Evolutionary conservation across 2,113 vertebrate species (phyloP), one percentile per base, ranked within the genome.

Genomic region (Onychorhynchus coronatus): DNA sequence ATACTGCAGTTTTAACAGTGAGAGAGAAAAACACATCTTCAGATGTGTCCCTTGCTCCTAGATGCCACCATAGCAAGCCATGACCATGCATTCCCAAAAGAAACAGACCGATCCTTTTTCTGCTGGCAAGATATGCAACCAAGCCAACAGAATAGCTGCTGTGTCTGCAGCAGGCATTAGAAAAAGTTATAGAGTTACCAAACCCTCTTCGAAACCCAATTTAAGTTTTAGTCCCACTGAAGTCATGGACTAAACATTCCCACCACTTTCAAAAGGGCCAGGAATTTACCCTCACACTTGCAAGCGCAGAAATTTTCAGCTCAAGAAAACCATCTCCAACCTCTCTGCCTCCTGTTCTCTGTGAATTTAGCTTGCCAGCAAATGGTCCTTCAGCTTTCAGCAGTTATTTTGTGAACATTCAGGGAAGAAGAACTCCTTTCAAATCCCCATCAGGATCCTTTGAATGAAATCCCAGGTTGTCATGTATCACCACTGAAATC

Each of bases 391-490:
- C 71, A 84, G 85, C 59, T 96, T 94, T 91, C 74, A 95, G 90
- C 93, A 96, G 88, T 89, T 95, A 87, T 91, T 97, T 75, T 94
- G 91, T 83, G 95, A 95, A 95, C 59, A 59, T 91, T 94, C 82
- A 94, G 72, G 70, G 88, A 97, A 96, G 88, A 95, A 95, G 55
- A 91, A 77, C 82, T 82, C 58, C 75, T 97, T 97, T 97, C 96
- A 97, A 97, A 97, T 82, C 82, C 73, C 41, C 96, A 93, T 93
- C 78, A 94, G 55, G 84, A 95, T 97, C 87, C 92, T 97, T 97
- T 97, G 96, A 96, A 93, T 96, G 91, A 96, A 97, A 96, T 97
- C 94, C 93, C 94, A 97, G 94, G 92, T 95, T 97, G 97, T 97
- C 95, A 94, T 94, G 87, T 96, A 97, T 97, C 96, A 94, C 94